Evolutionary conservation across 2,113 vertebrate genomes (phyloP).

Genomic region (Echinops telfairi): DNA sequence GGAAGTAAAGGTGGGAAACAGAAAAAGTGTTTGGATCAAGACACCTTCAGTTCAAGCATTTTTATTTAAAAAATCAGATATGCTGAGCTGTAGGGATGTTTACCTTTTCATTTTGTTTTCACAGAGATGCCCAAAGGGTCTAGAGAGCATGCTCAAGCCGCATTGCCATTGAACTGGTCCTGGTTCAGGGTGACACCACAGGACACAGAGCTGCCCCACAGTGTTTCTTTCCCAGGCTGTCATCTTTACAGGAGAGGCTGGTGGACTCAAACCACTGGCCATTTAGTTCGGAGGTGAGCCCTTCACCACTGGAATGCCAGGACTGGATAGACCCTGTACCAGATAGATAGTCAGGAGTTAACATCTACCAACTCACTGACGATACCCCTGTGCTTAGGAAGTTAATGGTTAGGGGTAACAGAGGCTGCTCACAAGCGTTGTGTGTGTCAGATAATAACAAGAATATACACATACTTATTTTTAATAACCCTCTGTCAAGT

Average conservation of each 20-base stretch:
- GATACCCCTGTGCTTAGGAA: background rate
- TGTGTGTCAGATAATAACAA: background rate
- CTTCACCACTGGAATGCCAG: background rate
- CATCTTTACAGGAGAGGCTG: background rate
- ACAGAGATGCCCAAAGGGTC: background rate
- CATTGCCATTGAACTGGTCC: background rate
- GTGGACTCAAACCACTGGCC: background rate
- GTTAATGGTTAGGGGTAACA: conserved; percentile 52
- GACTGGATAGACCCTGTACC: background rate
- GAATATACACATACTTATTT: conserved; percentile 74
- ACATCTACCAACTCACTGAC: background rate
- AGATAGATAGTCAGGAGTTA: background rate
- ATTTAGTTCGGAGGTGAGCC: no score
- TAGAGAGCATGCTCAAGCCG: no score
- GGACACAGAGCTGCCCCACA: background rate
- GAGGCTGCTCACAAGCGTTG: conserved; percentile 11
- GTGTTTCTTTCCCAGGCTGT: background rate
- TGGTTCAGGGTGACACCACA: background rate
- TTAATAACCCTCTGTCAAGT: conserved; percentile 74
- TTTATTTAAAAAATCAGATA: no score
- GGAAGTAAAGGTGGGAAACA: background rate
- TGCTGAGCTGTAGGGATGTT: background rate
- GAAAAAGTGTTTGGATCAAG: background rate
- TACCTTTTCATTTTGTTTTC: background rate
- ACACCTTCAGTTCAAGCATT: background rate